Percentiles rank a stretch among this genome's conserved stretches.
Evolutionary conservation across 2,888 invertebrate species (phyloP).

Genomic region (Tanaodytes sp.): DNA sequence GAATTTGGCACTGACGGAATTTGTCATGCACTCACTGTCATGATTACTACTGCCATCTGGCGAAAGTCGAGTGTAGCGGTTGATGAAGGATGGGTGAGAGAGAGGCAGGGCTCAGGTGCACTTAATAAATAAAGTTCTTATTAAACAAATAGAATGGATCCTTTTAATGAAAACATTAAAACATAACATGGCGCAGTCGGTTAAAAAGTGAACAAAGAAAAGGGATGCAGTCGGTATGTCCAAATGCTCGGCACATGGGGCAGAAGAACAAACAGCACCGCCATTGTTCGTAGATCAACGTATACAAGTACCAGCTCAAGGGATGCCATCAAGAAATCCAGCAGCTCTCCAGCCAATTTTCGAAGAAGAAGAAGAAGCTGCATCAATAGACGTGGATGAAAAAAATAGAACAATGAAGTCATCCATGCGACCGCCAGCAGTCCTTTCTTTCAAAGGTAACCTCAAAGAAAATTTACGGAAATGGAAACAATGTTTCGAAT

Average conservation of each 20-base stretch:
- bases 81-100: too few species aligned
- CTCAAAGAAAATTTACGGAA: conserved; percentile 57
- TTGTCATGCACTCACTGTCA: too few species aligned
- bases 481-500: conserved; percentile 56
- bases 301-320: background rate
- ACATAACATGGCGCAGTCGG: conserved; percentile 25
- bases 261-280: background rate
- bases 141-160: too few species aligned
- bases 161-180: too few species aligned
- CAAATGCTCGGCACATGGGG: conserved; percentile 12
- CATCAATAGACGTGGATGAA: background rate
- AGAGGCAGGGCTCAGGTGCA: too few species aligned
- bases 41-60: too few species aligned
- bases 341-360: background rate
- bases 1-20: too few species aligned
- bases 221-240: background rate
- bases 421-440: conserved; percentile 40
- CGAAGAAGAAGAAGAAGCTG: background rate
- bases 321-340: background rate
- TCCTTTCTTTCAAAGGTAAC: conserved; percentile 46
- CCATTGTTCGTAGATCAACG: conserved; percentile 1
- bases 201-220: background rate
- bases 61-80: too few species aligned
- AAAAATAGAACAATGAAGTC: conserved; percentile 17
- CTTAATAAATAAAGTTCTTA: too few species aligned